Evolutionary conservation across 2,113 vertebrate genomes (phyloP).

Genomic region (Pseudopipra pipra): DNA sequence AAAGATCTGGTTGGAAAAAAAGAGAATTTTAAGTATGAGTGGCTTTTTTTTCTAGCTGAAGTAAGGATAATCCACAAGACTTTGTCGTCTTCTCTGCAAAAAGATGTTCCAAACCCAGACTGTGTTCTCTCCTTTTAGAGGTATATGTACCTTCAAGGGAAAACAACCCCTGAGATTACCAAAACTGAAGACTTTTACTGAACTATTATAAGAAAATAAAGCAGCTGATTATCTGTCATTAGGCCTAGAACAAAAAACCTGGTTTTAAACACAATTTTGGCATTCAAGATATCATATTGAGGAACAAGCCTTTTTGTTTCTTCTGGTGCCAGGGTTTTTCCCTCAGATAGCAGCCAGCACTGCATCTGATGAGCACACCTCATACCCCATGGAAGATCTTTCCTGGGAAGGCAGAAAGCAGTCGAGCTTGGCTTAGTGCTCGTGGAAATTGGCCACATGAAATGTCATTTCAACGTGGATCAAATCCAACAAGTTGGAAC

Average conservation of each 20-base stretch:
- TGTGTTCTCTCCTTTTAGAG: accelerated
- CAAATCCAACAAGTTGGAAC: background rate
- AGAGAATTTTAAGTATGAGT: background rate
- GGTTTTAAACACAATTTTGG: background rate
- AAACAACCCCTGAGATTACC: background rate
- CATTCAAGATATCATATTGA: background rate
- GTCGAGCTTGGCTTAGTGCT: background rate
- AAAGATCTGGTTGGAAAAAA: background rate
- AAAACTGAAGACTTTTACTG: background rate
- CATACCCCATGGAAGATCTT: background rate
- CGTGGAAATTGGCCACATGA: background rate
- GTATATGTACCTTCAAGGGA: background rate
- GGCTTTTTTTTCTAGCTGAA: background rate
- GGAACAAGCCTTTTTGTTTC: background rate
- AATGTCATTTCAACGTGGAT: background rate
- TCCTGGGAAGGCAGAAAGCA: background rate
- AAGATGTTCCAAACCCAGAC: background rate
- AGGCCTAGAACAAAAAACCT: background rate
- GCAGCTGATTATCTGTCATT: background rate
- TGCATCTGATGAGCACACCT: background rate
- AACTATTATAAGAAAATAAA: background rate
- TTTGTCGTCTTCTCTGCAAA: background rate
- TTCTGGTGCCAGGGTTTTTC: background rate
- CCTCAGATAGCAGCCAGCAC: background rate
- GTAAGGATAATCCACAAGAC: background rate